Conservation (phyloP, 2,113 vertebrate genomes). For the Microtus montanus region DNA sequence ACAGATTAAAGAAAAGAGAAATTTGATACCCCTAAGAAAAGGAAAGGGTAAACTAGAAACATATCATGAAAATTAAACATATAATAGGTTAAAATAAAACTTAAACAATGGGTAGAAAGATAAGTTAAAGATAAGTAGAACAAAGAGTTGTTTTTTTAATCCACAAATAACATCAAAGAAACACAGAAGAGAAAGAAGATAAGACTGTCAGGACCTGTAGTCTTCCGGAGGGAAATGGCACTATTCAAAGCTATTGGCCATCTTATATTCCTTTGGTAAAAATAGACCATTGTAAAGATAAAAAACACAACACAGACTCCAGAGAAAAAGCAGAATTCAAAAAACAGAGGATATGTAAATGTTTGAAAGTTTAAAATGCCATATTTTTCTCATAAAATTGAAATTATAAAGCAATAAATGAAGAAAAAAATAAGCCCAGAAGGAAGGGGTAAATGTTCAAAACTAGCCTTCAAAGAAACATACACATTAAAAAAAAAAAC, state of each 20-base stretch:
- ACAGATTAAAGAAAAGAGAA: neutral
- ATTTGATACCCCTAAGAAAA: neutral
- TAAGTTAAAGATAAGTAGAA: neutral
- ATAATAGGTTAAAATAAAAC: neutral
- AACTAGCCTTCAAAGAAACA: neutral
- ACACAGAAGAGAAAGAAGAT: neutral
- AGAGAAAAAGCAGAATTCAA: neutral
- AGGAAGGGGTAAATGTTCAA: neutral
- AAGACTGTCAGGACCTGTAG: neutral
- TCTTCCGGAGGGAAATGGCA: neutral
- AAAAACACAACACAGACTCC: neutral
- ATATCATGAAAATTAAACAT: neutral
- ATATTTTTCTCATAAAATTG: neutral
- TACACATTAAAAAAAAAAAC: neutral
- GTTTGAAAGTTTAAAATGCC: constrained; percentile 11
- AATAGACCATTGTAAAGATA: neutral
- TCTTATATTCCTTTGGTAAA: neutral
- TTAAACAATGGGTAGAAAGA: neutral
- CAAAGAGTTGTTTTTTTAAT: neutral
- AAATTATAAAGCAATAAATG: neutral
- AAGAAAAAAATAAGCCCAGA: neutral
- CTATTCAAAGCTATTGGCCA: neutral
- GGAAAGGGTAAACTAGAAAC: neutral
- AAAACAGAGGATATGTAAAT: neutral
- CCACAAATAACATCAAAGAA: neutral